Evolutionary conservation across 2,888 invertebrate species (phyloP), one percentile per base, ranked within the genome.

Genomic region (Brachylomia viminalis): DNA sequence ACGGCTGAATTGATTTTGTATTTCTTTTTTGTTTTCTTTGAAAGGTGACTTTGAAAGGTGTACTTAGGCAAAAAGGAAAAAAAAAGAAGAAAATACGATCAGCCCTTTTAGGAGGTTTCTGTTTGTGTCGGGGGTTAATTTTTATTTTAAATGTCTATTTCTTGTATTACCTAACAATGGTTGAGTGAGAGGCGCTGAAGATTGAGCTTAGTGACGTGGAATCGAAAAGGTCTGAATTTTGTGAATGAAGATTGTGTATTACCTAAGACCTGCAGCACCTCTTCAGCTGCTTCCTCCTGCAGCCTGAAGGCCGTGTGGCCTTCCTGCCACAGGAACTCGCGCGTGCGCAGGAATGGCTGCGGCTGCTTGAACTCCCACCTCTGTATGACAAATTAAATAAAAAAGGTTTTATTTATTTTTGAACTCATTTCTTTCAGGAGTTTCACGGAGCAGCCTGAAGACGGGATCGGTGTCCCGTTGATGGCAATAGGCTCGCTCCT

Each of bases 301-400:
- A 97, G 97, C 0, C 99, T 98, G 96, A 98, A 99, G 3, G 99
- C 99, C 7, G 99, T 98, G 95, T 99, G 99, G 0, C 99, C 99
- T 96, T 99, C 99, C 96, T 99, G 99, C 99, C 99, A 99, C 54
- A 99, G 97, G 96, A 99, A 99, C 96, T 99, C 99, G 87, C 99
- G 97, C 1, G 99, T 99, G 62, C 99, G 97, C 71, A 99, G 97
- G 97, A 99, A 99, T 11, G 99, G 99, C 92, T 99, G 99, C 11
- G 99, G 99, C 96, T 99, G 99, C 93, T 99, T 99, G 96, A 99
- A 99, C 97, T 99, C 99, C 99, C 99, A 99, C 90, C 99, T 97
- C 99, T 99, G 77, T 13, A 30, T 23, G 1, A 27, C 47, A 70
- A n/a, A 27, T 27, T n/a, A n/a, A n/a, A n/a, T n/a, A n/a, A 38